phyloP scores from a whole-genome alignment of 2,888 invertebrate genomes.

The Diarsia brunnea region DNA sequence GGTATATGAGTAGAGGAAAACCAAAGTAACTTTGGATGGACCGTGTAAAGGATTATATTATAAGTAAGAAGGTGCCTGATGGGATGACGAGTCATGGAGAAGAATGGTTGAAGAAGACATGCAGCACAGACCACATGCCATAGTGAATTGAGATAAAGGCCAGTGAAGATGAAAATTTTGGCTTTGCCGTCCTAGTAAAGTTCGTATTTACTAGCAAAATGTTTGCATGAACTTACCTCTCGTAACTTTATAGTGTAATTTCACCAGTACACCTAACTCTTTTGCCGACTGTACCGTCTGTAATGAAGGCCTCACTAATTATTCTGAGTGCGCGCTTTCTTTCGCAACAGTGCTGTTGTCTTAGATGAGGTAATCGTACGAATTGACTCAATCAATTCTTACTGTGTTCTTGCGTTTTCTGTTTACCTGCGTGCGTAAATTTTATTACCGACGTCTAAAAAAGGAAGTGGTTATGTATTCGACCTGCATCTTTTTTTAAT shows the following conservation, averaged over 20 bases:
- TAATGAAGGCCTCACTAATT: constrained; percentile 46
- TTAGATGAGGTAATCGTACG: constrained; percentile 43
- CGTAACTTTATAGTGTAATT: neutral
- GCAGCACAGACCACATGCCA: no score
- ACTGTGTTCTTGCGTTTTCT: neutral
- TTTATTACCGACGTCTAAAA: neutral
- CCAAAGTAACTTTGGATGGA: no score
- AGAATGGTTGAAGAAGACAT: no score
- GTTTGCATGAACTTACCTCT: neutral
- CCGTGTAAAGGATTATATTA: no score
- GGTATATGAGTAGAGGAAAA: no score
- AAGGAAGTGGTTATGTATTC: no score
- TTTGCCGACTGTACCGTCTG: neutral
- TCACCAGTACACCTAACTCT: neutral
- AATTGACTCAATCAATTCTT: constrained; percentile 34
- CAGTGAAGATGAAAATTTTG: neutral
- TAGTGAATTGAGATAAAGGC: no score
- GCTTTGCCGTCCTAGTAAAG: neutral
- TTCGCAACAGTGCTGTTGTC: constrained; percentile 35
- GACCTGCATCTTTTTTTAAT: no score
- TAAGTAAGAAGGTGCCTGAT: no score
- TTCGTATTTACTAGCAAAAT: no score
- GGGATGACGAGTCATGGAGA: no score
- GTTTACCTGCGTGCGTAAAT: constrained; percentile 17
- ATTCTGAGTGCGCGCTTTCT: constrained; percentile 35